Evolutionary conservation across 1,140 invertebrate species (phyloP).

Genomic region (Bombus superbus): DNA sequence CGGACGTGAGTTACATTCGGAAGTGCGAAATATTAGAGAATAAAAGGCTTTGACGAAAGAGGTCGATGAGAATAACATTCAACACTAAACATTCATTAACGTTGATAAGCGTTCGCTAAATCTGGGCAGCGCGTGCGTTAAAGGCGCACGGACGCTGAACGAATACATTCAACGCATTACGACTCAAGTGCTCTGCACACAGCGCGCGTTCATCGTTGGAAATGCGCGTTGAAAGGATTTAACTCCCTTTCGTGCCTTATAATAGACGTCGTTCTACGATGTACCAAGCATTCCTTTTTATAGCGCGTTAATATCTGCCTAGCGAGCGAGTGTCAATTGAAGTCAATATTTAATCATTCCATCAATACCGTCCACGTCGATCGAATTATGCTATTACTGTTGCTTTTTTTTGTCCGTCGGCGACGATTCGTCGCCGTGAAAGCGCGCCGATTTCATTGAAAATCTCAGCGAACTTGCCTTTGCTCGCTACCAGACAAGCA

Average conservation of each 20-base stretch:
- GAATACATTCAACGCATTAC: constrained; percentile 31
- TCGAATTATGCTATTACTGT: background rate
- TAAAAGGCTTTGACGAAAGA: background rate
- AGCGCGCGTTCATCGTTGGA: constrained; percentile 40
- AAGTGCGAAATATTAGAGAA: background rate
- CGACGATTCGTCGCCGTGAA: background rate
- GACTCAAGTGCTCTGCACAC: constrained; percentile 44
- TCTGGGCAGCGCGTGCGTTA: constrained; percentile 18
- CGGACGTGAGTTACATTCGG: background rate
- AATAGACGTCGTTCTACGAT: constrained; percentile 1
- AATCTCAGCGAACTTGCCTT: constrained; percentile 83
- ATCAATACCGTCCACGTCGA: background rate
- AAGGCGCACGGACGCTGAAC: constrained; percentile 6
- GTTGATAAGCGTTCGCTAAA: constrained; percentile 21
- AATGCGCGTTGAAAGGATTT: constrained; percentile 26
- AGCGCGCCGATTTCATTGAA: no score
- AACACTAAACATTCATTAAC: constrained; percentile 5
- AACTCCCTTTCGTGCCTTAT: constrained; percentile 18
- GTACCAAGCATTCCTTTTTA: constrained; percentile 4
- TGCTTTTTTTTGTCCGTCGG: background rate
- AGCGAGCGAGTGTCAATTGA: background rate
- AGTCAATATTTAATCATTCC: constrained; percentile 6
- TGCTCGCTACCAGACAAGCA: constrained; percentile 89
- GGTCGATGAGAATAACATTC: background rate
- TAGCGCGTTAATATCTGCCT: background rate